A percentile compares a stretch with the other conserved stretches of the same genome.
Evolutionary conservation across 2,113 vertebrate species (phyloP).

Genomic region (Telmatochromis brichardi): DNA sequence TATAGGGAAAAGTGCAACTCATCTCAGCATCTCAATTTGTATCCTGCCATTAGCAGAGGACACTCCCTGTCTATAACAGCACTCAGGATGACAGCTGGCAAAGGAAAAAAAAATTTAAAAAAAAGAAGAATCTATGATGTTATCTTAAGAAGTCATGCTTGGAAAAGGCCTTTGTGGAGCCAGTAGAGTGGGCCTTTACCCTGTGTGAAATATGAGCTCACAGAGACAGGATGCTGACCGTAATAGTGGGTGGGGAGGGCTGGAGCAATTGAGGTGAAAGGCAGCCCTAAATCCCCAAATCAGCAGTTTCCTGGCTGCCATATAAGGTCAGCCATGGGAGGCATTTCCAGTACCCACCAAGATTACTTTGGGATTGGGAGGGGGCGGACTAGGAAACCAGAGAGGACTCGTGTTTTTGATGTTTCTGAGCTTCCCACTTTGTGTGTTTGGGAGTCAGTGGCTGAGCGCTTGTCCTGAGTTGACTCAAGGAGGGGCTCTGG

Average conservation of each 20-base stretch:
- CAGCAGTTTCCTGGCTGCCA: conserved; percentile 49
- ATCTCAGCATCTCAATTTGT: background rate
- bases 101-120: fast-evolving
- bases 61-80: background rate
- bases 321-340: conserved; percentile 44
- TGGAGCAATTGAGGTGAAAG: background rate
- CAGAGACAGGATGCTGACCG: conserved; percentile 49
- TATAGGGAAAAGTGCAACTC: background rate
- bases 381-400: background rate
- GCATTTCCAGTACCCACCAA: conserved; percentile 29
- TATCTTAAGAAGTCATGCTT: background rate
- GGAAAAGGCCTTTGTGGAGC: background rate
- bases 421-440: background rate
- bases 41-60: background rate
- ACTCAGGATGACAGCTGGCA: background rate
- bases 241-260: background rate
- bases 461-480: background rate
- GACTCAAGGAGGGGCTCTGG: background rate
- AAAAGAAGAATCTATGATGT: background rate
- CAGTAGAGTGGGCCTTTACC: background rate
- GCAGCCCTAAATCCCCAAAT: conserved; percentile 42
- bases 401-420: background rate
- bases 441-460: background rate
- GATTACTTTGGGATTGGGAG: conserved; percentile 11
- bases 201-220: conserved; percentile 47